Percentiles rank a stretch among this genome's conserved stretches.
phyloP scores from a whole-genome alignment of 2,113 vertebrate species.

The Callospermophilus lateralis region DNA sequence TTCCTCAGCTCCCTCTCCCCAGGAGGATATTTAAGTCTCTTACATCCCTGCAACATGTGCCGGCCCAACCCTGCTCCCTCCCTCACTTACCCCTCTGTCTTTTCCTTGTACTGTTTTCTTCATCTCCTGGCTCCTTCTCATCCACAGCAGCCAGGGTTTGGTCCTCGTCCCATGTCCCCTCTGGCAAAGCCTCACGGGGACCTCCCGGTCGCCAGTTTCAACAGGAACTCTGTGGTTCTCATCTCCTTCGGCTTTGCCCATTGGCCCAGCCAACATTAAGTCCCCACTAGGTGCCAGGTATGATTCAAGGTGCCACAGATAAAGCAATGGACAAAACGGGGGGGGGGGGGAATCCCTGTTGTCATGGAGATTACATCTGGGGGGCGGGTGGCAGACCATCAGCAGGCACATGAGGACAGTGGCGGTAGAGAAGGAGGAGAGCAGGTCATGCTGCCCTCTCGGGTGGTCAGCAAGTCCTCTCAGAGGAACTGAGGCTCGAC shows the following conservation, averaged over 20 bases:
- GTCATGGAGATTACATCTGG: neutral
- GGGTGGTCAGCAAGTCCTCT: neutral
- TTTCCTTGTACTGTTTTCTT: neutral
- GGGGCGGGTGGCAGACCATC: neutral
- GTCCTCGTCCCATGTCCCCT: neutral
- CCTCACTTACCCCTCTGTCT: neutral
- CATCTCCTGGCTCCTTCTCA: neutral
- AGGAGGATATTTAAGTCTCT: neutral
- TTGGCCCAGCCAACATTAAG: neutral
- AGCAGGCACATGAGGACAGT: no score
- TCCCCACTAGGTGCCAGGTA: neutral
- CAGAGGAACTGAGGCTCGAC: neutral
- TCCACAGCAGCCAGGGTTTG: neutral
- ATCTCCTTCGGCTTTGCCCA: neutral
- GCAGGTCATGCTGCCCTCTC: no score
- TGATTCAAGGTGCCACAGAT: neutral
- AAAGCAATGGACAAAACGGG: neutral
- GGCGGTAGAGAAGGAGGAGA: neutral
- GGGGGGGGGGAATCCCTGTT: neutral
- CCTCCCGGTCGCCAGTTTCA: neutral
- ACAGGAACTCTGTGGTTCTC: neutral
- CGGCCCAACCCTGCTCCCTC: no score
- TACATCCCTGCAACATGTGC: neutral
- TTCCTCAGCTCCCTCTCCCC: neutral
- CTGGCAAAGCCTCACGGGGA: neutral